Evolutionary conservation across 1,140 invertebrate genomes (phyloP).

Genomic region (Zeugodacus cucurbitae): DNA sequence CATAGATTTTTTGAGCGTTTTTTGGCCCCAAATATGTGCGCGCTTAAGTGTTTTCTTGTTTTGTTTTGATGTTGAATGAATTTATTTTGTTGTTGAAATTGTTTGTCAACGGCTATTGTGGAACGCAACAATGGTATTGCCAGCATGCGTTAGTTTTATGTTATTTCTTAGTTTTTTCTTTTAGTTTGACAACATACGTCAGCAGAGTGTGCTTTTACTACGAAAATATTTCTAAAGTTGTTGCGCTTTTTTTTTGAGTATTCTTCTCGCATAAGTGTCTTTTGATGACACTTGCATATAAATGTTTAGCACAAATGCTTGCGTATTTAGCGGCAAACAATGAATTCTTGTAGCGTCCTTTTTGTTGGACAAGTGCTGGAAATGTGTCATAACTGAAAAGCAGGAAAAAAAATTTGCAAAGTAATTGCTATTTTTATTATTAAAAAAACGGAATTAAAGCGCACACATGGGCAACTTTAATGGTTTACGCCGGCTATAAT

Average conservation of each 20-base stretch:
- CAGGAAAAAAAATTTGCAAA: not conserved
- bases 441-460: not conserved
- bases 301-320: not conserved
- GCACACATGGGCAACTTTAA: not conserved
- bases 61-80: not conserved
- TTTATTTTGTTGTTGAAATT: not conserved
- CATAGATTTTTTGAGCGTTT: not conserved
- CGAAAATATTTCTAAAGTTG: not conserved
- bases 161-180: not conserved
- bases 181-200: not conserved
- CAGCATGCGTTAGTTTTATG: not conserved
- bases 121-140: not conserved
- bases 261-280: not conserved
- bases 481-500: not conserved
- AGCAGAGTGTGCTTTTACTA: not conserved
- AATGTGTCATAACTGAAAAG: not conserved
- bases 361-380: not conserved
- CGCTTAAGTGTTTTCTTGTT: not conserved
- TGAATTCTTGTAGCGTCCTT: not conserved
- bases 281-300: not conserved
- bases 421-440: not conserved
- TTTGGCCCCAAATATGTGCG: not conserved
- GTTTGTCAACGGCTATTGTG: not conserved
- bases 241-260: not conserved
- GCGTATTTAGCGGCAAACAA: not conserved